These are phyloP conservation scores for Phrynocephalus vlangalii DNA, from an alignment of 2,797 vertebrate species.

Conservation along the genomic window DNA sequence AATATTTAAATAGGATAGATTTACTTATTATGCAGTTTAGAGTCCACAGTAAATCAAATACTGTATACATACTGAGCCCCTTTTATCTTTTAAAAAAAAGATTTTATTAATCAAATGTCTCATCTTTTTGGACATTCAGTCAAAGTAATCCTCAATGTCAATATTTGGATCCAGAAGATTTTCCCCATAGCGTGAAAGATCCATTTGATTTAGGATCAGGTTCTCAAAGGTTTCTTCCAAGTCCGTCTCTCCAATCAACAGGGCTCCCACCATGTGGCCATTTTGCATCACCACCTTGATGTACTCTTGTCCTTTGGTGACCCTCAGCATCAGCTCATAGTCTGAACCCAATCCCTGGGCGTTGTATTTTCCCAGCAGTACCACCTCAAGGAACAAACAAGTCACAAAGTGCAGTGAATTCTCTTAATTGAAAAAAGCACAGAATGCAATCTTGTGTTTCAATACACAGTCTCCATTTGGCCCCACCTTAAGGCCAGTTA, in stretches of 20 bases:
- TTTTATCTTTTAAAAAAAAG: neutral
- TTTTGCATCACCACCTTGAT: constrained; percentile 90
- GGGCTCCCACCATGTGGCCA: constrained; percentile 90
- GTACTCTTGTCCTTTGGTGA: constrained; percentile 90
- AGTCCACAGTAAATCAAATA: too few relatives aligned
- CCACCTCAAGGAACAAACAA: constrained; percentile 80
- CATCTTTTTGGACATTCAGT: constrained; percentile 75
- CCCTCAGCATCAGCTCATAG: constrained; percentile 91
- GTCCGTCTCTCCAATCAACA: constrained; percentile 94
- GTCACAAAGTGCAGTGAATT: neutral
- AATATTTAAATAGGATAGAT: neutral
- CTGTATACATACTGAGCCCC: neutral
- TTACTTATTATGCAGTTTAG: too few relatives aligned
- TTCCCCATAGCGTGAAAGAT: constrained; percentile 90
- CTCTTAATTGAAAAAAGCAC: neutral
- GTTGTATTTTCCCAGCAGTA: constrained; percentile 93
- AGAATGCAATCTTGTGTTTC: neutral
- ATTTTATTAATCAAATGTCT: neutral
- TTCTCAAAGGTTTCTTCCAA: constrained; percentile 99
- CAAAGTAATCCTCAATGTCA: constrained; percentile 98
- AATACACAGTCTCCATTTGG: neutral
- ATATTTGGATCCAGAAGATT: constrained; percentile 91
- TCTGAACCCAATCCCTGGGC: constrained; percentile 88
- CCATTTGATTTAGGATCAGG: constrained; percentile 96
- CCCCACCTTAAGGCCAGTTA: neutral